A percentile compares a stretch with the other conserved stretches of the same genome.
Evolutionary conservation across 2,797 vertebrate species (phyloP).

Genomic region (Pelobates cultripes): DNA sequence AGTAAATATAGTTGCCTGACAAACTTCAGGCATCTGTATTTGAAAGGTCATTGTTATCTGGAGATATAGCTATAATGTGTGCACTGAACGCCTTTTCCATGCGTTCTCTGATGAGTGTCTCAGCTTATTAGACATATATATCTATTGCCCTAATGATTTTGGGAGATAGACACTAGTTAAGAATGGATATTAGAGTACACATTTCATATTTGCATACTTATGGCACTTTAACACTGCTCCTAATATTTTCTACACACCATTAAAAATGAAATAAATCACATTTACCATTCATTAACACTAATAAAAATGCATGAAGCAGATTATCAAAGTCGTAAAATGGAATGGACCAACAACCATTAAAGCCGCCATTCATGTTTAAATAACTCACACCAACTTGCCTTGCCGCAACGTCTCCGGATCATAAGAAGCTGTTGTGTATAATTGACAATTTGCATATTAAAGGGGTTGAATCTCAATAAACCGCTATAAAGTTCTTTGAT

Average conservation of each 20-base stretch:
- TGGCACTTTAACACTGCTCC: no score
- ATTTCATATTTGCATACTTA: no score
- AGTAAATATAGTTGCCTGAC: no score
- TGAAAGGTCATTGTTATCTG: no score
- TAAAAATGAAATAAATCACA: background rate
- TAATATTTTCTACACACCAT: background rate
- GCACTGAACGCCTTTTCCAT: no score
- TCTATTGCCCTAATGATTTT: no score
- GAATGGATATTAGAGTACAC: no score
- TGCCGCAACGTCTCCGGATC: background rate
- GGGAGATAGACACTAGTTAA: no score
- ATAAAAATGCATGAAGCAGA: slow-evolving; percentile 16
- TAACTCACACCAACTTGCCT: background rate
- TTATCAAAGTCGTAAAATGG: background rate
- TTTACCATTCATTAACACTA: slow-evolving; percentile 2
- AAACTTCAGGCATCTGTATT: no score
- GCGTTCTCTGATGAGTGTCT: no score
- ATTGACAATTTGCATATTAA: slow-evolving; percentile 2
- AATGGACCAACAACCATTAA: background rate
- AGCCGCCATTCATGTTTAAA: background rate
- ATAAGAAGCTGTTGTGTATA: background rate
- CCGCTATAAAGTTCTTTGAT: background rate
- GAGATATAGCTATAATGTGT: no score
- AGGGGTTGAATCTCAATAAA: background rate
- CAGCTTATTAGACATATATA: no score